Evolutionary conservation across 1,140 invertebrate genomes (phyloP), one percentile per base, ranked within the genome.

Genomic region (Nephotettix cincticeps): DNA sequence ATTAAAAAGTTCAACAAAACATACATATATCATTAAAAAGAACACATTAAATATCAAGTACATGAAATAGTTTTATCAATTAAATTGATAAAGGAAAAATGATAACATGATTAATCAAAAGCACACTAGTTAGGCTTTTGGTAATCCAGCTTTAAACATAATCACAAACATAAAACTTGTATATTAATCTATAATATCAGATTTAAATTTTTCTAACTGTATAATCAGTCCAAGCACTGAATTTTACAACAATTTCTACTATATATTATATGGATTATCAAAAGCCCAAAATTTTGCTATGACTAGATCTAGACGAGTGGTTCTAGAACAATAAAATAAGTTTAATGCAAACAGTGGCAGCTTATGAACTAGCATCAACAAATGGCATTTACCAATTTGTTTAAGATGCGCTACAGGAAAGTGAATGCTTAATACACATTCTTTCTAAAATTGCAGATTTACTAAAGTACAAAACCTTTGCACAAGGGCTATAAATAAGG

Each of bases 281-380:
- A 19, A 51, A 51, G 47, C 47, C 17, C n/a, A 51, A 6, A 6
- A 51, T 6, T 51, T 51, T 23, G 6, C 47, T 19, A 61, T 61
- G 56, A 61, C 56, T 61, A 61, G 56, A 61, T 61, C 56, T 61
- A 61, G 27, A 51, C 14, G 4, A 61, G 56, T 61, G 56, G 13
- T 61, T 19, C 56, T 61, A 61, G 9, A 23, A 61, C 56, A 61
- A 21, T 51, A 28, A 25, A 61, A 61, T 21, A 61, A 61, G n/a
- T 61, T 27, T 28, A 61, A 61, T 61, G 56, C 56, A 61, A 61
- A 28, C 13, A 27, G 56, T 61, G 56, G 56, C 56, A 61, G 56
- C 56, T 61, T 61, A 61, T 14, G 21, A 27, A 61, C 56, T 61
- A 61, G 25, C 27, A 29, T 27, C 56, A 29, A 61, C 56, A 27